Evolutionary conservation across 2,888 invertebrate genomes (phyloP), one percentile per base, ranked within the genome.

Genomic region (Netelia virgata): DNA sequence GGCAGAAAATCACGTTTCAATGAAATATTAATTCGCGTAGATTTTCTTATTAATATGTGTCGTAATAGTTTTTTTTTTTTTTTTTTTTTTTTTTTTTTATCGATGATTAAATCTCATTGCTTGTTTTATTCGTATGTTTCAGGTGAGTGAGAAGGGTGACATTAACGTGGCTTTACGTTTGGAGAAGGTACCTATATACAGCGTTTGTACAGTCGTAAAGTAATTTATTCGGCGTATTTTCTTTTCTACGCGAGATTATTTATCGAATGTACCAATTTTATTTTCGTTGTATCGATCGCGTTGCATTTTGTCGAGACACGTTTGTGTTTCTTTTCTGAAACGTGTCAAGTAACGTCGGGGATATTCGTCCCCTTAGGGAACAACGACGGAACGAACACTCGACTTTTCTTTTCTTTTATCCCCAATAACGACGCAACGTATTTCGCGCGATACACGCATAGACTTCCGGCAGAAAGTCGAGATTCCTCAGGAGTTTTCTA

Each of bases 391-490:
- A 41, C 28, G 16, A 55, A 47, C 23, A 10, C 43, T 53, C n/a
- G 43, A 59, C 36, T 43, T 61, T 50, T 28, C 50, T 50, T 23
- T 59, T 28, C 20, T 36, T 36, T 36, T 47, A 14, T 53, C n/a
- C 18, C 36, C 23, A 53, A 70, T 78, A 55, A 23, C 14, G 47
- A 47, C 23, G 64, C 43, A 55, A 79, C 16, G 18, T 57, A 10
- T 23, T 16, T 53, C 50, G 47, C 63, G 14, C 18, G 16, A 16
- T 43, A 57, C 43, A 76, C 47, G 18, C 68, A 43, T 53, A 63
- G 69, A 70, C 75, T 81, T 75, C 81, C 81, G 75, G 69, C 59
- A 75, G 36, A 75, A 69, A 75, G 81, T 55, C 81, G 41, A 75
- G 36, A 36, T 69, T 69, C 75, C 80, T 68, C 41, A 43, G 64